Base-by-base conservation (phyloP, 2,113 vertebrate genomes). In the Speoplatyrhinus poulsoni region DNA sequence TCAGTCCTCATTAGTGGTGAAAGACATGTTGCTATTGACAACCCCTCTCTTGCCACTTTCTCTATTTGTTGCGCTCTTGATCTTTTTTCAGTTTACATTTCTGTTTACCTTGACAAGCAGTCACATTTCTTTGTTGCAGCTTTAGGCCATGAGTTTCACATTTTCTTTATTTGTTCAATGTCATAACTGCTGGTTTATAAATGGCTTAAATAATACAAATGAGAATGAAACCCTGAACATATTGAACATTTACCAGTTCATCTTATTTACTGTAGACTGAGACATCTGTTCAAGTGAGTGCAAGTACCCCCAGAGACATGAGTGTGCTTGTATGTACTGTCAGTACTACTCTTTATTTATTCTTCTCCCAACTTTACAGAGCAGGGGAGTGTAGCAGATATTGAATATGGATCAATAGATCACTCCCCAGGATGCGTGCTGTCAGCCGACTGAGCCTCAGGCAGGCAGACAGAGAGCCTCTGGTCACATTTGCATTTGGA, bases 361-460 rank as follows among this genome's bases (percentile, higher is more conserved):
- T 88, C 85, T 76, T 86, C 73, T 83, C 64, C 77, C 79, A 88
- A 90, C 86, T 89, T 89, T 84, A 84, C 73, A 77, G 81, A 83
- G 86, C 85, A 75, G 72, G 78, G 73, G 77, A 87, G 80, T 83
- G 87, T 67, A 82, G 87, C 81, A 89, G 75, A 91, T 88, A 88
- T 90, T 91, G 90, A 91, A 90, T 91, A 88, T 88, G 83, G 85
- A 92, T 92, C 89, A 89, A 92, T 90, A 90, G 85, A 90, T 87
- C 88, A 90, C 88, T 89, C 90, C 87, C 82, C 88, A 83, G 87
- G 89, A 90, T 91, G 83, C 85, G 82, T 82, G 82, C 87, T 91
- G 90, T 92, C 91, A 91, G 79, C 79, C 83, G 72, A 76, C 85
- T 74, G 83, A 84, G 89, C 85, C 85, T 79, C 75, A 76, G 80